Conservation (phyloP, 2,888 invertebrate species). For the Epirrita christyi region DNA sequence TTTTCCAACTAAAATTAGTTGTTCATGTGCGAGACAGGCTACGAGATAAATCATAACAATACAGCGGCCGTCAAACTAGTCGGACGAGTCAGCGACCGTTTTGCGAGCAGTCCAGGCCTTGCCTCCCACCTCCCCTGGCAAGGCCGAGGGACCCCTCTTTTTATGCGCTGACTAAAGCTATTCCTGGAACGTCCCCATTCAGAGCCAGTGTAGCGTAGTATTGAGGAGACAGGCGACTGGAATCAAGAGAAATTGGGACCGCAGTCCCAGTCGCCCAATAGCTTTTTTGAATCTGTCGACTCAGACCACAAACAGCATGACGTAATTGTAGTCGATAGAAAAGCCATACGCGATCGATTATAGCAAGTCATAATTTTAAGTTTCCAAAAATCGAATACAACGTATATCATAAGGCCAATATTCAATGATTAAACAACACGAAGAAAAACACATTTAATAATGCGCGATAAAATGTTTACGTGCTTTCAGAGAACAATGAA, state of each 20-base stretch:
- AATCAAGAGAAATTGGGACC: too few relatives aligned
- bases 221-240: too few relatives aligned
- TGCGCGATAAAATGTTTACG: background rate
- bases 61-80: constrained; percentile 64
- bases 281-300: too few relatives aligned
- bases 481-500: constrained; percentile 13
- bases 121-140: constrained; percentile 59
- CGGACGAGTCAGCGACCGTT: constrained; percentile 71
- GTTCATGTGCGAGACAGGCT: constrained; percentile 1
- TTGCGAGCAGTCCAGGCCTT: constrained; percentile 50
- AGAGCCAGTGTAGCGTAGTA: constrained; percentile 41
- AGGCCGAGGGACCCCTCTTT: constrained; percentile 73
- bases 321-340: too few relatives aligned
- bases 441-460: background rate
- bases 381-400: background rate
- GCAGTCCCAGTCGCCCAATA: too few relatives aligned
- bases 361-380: background rate
- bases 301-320: too few relatives aligned
- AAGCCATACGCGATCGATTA: too few relatives aligned
- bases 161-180: constrained; percentile 52
- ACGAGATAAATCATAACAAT: constrained; percentile 37
- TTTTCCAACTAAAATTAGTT: constrained; percentile 14
- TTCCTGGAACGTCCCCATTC: constrained; percentile 59
- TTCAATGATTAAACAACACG: background rate
- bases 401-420: background rate